These are phyloP conservation scores for Palaemon carinicauda DNA, from an alignment of 1,140 invertebrate genomes.

Conservation along the genomic window DNA sequence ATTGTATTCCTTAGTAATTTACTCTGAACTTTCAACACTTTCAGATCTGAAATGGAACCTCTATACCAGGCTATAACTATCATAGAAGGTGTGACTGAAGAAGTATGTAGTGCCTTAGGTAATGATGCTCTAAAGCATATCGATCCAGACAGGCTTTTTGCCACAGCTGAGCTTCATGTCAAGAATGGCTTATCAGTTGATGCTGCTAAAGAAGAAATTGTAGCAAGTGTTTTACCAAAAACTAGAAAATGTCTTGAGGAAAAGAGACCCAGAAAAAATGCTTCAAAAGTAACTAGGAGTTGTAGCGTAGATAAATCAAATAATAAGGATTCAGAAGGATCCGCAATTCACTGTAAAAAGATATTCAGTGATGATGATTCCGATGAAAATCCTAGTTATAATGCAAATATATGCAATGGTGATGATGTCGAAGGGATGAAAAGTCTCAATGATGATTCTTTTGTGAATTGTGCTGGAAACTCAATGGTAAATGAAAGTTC, in stretches of 20 bases:
- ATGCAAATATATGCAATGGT: too few species aligned
- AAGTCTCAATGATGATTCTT: too few species aligned
- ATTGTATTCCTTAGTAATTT: background rate
- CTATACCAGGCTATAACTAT: background rate
- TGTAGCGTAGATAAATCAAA: background rate
- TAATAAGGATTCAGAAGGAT: background rate
- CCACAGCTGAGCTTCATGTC: background rate
- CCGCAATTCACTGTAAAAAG: background rate
- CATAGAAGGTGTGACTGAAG: conserved; percentile 20
- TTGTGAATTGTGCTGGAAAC: too few species aligned
- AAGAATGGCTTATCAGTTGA: conserved; percentile 1
- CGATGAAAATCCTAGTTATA: too few species aligned
- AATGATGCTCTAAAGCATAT: conserved; percentile 24
- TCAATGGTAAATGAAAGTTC: too few species aligned
- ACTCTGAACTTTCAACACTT: background rate
- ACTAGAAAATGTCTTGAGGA: background rate
- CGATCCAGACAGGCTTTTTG: background rate
- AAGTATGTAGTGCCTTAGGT: conserved; percentile 13
- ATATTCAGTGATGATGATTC: too few species aligned
- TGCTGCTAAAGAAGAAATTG: conserved; percentile 17
- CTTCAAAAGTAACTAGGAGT: background rate
- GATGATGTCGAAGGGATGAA: too few species aligned
- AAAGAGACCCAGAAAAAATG: background rate
- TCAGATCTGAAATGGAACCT: conserved; percentile 24
- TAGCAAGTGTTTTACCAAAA: background rate